phyloP scores from a whole-genome alignment of 2,113 vertebrate genomes.

The Onychorhynchus coronatus region DNA sequence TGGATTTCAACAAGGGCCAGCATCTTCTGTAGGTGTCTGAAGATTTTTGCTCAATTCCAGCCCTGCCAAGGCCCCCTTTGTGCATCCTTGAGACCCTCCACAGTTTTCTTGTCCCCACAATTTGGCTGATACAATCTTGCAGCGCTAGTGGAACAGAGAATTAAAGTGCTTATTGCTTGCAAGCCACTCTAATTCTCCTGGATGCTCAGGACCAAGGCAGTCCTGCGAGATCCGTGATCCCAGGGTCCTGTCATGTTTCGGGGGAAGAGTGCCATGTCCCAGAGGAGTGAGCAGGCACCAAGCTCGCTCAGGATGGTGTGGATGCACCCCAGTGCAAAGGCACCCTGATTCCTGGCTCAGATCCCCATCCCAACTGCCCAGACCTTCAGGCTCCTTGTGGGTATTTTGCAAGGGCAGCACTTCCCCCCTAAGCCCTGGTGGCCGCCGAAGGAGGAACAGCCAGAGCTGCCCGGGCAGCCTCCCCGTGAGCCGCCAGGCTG shows the following conservation, averaged over 20 bases:
- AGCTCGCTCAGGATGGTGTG: background rate
- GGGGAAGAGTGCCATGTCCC: background rate
- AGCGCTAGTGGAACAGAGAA: background rate
- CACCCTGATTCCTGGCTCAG: background rate
- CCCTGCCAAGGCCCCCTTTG: background rate
- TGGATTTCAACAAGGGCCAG: background rate
- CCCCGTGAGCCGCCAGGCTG: background rate
- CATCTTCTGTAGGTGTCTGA: background rate
- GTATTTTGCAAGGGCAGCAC: background rate
- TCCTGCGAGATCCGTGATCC: rapidly evolving
- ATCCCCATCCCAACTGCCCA: background rate
- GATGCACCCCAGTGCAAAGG: background rate
- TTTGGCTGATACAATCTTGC: background rate
- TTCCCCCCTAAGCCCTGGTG: background rate
- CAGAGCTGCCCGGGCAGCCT: background rate
- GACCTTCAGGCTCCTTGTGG: no score
- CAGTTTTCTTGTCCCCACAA: background rate
- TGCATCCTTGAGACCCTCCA: background rate
- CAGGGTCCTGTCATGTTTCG: background rate
- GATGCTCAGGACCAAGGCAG: background rate
- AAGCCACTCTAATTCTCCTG: background rate
- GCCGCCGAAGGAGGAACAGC: background rate
- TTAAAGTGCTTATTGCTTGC: background rate
- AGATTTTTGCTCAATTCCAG: background rate
- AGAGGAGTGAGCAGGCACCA: background rate